These are phyloP conservation scores for Silurus asotus DNA, from an alignment of 2,113 vertebrate species.

Conservation along the genomic window DNA sequence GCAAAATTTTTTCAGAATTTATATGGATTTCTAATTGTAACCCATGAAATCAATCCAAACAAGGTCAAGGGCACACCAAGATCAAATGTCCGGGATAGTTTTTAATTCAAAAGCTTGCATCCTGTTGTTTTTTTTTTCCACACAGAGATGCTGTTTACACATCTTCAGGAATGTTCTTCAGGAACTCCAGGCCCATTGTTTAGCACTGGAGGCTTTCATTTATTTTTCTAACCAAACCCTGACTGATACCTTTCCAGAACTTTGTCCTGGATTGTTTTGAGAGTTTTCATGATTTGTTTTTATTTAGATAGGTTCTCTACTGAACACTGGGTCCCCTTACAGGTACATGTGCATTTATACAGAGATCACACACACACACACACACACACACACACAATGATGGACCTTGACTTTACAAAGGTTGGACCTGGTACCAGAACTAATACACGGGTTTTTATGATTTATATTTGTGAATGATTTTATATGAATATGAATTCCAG, in stretches of 20 bases:
- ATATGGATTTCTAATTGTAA: too few species aligned
- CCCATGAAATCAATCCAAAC: neutral
- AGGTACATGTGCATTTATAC: neutral
- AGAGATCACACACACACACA: neutral
- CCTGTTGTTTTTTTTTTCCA: neutral
- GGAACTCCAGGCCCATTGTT: neutral
- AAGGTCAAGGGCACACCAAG: neutral
- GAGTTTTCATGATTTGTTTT: neutral
- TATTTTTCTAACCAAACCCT: neutral
- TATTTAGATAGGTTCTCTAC: neutral
- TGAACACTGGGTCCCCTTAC: neutral
- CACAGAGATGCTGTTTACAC: neutral
- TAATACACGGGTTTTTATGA: too few species aligned
- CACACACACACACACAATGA: neutral
- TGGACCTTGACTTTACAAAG: neutral
- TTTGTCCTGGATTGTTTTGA: neutral
- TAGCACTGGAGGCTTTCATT: neutral
- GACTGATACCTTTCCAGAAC: neutral
- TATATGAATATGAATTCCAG: too few species aligned
- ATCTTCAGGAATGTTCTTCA: neutral
- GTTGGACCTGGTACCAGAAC: too few species aligned
- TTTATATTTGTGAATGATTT: too few species aligned
- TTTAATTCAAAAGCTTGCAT: neutral
- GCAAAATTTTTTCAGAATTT: neutral
- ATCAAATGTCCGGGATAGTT: neutral